These are phyloP conservation scores for Mellilla xanthometata DNA, from an alignment of 2,888 invertebrate species.

Conservation along the genomic window DNA sequence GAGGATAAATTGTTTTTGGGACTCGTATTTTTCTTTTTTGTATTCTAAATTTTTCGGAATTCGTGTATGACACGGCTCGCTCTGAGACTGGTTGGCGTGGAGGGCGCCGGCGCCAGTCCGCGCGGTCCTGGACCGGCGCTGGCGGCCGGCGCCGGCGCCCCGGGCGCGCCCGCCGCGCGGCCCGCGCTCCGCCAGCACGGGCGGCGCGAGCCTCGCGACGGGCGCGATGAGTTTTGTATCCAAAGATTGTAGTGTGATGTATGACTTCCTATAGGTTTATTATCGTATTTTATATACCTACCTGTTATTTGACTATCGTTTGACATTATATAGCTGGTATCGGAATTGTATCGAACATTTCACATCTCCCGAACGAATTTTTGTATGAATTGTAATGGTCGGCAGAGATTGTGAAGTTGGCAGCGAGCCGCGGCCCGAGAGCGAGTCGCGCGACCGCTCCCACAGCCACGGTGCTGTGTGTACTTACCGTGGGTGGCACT, in stretches of 20 bases:
- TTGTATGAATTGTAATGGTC: slow-evolving; percentile 27
- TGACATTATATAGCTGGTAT: slow-evolving; percentile 63
- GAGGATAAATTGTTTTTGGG: slow-evolving; percentile 66
- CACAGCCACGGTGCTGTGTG: slow-evolving; percentile 78
- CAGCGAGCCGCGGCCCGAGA: slow-evolving; percentile 31
- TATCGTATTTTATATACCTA: slow-evolving; percentile 71
- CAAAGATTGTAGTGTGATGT: slow-evolving; percentile 80
- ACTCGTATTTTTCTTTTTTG: slow-evolving; percentile 37
- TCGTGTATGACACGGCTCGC: slow-evolving; percentile 77
- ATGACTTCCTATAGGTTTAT: slow-evolving; percentile 77
- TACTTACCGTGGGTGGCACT: slow-evolving; percentile 76
- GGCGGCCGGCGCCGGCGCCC: slow-evolving; percentile 30
- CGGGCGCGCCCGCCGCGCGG: slow-evolving; percentile 29
- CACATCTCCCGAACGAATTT: slow-evolving; percentile 67
- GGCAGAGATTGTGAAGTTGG: slow-evolving; percentile 20
- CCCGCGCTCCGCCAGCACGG: slow-evolving; percentile 9
- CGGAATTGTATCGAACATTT: slow-evolving; percentile 47
- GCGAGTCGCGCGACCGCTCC: too few relatives aligned
- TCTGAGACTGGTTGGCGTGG: slow-evolving; percentile 61
- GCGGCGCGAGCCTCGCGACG: slow-evolving; percentile 13
- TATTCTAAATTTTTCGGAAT: slow-evolving; percentile 57
- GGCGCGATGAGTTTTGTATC: slow-evolving; percentile 65
- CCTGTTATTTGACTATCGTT: slow-evolving; percentile 68
- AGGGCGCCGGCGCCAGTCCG: slow-evolving; percentile 5
- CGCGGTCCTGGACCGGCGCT: not conserved